Base-by-base conservation (phyloP, 1,140 invertebrate genomes). In the Drosophila guanche region DNA sequence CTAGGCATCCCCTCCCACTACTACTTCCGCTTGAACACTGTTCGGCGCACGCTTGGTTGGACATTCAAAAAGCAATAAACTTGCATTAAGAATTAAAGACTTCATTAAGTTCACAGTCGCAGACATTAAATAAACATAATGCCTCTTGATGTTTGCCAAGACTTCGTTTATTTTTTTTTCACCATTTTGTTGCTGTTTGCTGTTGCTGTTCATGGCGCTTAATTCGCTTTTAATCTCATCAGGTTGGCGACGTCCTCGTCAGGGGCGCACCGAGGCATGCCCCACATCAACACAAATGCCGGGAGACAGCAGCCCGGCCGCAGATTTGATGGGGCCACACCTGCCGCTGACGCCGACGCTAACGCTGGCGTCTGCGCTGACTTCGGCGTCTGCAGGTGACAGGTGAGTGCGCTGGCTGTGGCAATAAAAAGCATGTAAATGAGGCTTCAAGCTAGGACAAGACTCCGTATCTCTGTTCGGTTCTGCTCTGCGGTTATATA, bases 191-290 rank as follows among this genome's bases (percentile, higher is more conserved):
- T 52, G 20, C 20, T 29, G 14, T 23, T 73, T 33, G 33, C 40
- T 14, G 60, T 59, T 76, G 67, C 68, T 68, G 58, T 54, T 80
- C 62, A 50, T 59, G 68, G 53, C 48, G 73, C 69, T 86, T 86
- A 86, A 86, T 86, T 77, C 59, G 68, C 66, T 67, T 86, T 85
- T 85, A 86, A 86, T 86, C 81, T 86, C 69, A 69, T 78, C 65
- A 77, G 71, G 55, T 71, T 78, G 69, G 51, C 61, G 59, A 54
- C 71, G 47, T 67, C 46, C 71, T 57, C 63, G 57, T 52, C 58
- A 60, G 56, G 61, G 52, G 73, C 58, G 46, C 74, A 81, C 40
- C 84, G 79, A 76, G 70, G 60, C 79, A 33, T 83, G 61, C 53
- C 46, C 75, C 52, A 46, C 69, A 57, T 71, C 51, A 74, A 47